These are phyloP conservation scores for Rhingia campestris DNA, from an alignment of 2,888 invertebrate genomes.

Conservation along the genomic window DNA sequence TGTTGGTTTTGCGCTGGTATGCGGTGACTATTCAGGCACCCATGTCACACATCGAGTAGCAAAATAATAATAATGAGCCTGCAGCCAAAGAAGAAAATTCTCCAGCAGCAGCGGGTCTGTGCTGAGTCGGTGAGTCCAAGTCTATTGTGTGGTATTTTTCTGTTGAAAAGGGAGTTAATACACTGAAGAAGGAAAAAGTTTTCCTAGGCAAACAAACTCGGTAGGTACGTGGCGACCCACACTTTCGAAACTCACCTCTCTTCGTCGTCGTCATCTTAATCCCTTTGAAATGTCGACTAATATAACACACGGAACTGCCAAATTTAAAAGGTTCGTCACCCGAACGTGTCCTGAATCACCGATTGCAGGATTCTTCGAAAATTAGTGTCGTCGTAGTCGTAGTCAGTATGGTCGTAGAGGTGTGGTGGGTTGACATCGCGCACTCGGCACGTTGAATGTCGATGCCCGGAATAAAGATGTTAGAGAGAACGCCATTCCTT, in stretches of 20 bases:
- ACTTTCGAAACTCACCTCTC: slow-evolving; percentile 33
- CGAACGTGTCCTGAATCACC: slow-evolving; percentile 64
- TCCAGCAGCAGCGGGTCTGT: neutral
- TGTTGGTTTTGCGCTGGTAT: slow-evolving; percentile 14
- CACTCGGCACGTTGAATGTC: neutral
- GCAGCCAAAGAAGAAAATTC: slow-evolving; percentile 29
- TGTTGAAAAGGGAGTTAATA: slow-evolving; percentile 35
- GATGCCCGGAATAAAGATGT: slow-evolving; percentile 58
- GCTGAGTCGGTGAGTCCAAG: slow-evolving; percentile 7
- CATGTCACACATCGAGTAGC: slow-evolving; percentile 69
- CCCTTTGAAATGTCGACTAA: slow-evolving; percentile 72
- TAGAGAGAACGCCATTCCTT: slow-evolving; percentile 35
- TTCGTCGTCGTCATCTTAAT: slow-evolving; percentile 64
- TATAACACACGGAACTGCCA: slow-evolving; percentile 74
- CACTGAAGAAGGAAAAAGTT: slow-evolving; percentile 39
- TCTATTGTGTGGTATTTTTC: slow-evolving; percentile 40
- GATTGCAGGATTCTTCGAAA: slow-evolving; percentile 64
- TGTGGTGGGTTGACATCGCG: slow-evolving; percentile 27
- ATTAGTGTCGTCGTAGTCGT: slow-evolving; percentile 57
- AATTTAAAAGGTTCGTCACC: slow-evolving; percentile 74
- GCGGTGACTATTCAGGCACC: slow-evolving; percentile 59
- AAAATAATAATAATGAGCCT: slow-evolving; percentile 73
- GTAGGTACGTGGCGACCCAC: slow-evolving; percentile 65
- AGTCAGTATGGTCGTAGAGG: neutral
- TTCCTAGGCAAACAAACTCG: slow-evolving; percentile 64